Conservation (phyloP, 1,140 invertebrate species). For the Zaprionus vittiger region DNA sequence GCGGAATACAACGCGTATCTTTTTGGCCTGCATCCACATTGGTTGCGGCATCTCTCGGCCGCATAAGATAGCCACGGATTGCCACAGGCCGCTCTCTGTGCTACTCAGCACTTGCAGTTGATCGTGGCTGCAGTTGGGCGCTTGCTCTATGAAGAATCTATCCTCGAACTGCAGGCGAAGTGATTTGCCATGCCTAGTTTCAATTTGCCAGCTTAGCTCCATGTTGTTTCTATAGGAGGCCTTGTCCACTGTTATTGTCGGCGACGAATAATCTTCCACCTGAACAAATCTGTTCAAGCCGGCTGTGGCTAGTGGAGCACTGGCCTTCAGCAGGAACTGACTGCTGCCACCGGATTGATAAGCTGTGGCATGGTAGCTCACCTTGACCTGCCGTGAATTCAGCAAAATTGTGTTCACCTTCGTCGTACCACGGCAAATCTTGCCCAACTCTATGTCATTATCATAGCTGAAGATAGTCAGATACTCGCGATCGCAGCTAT, state of each 20-base stretch:
- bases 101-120: conserved; percentile 87
- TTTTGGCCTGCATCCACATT: conserved; percentile 87
- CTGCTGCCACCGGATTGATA: conserved; percentile 14
- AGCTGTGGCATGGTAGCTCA: conserved; percentile 57
- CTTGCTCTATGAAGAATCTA: conserved; percentile 90
- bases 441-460: not conserved
- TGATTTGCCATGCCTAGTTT: conserved; percentile 86
- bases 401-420: conserved; percentile 31
- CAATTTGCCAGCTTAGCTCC: conserved; percentile 92
- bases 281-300: conserved; percentile 13
- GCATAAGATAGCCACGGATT: conserved; percentile 88
- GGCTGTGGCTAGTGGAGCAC: not conserved
- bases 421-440: conserved; percentile 44
- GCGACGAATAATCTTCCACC: conserved; percentile 4
- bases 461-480: conserved; percentile 21
- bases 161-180: conserved; percentile 85
- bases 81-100: conserved; percentile 84
- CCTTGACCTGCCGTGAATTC: not conserved
- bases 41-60: conserved; percentile 87
- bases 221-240: conserved; percentile 85
- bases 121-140: conserved; percentile 90
- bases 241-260: conserved; percentile 36
- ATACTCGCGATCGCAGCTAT: conserved; percentile 70
- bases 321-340: conserved; percentile 31
- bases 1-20: conserved; percentile 89